These are phyloP conservation scores for Gambelia wislizenii DNA, from an alignment of 2,797 vertebrate genomes.

Conservation along the genomic window DNA sequence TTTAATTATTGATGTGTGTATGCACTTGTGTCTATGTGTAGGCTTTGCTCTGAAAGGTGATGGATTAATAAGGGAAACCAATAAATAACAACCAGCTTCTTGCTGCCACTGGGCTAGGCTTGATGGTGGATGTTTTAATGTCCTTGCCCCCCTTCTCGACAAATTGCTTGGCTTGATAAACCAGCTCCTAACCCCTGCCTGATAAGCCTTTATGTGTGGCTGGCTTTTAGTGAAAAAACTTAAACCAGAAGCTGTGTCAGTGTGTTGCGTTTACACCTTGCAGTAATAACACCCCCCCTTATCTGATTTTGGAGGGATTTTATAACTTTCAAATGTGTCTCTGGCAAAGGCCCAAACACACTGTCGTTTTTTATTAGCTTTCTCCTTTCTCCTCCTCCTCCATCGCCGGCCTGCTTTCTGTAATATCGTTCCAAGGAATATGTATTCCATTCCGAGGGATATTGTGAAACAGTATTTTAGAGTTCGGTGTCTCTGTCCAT, in stretches of 20 bases:
- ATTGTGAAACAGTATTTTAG: constrained; percentile 50
- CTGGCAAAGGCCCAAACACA: constrained; percentile 64
- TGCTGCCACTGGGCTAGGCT: not conserved
- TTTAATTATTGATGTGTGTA: too few species aligned
- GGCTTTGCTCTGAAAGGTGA: not conserved
- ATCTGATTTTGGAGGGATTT: constrained; percentile 75
- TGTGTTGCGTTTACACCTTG: constrained; percentile 75
- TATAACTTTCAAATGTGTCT: constrained; percentile 72
- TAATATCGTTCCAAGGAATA: constrained; percentile 60
- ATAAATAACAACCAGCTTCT: too few species aligned
- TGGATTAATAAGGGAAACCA: not conserved
- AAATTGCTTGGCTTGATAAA: constrained; percentile 56
- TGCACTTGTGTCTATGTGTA: too few species aligned
- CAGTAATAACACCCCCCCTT: constrained; percentile 72
- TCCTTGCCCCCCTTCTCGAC: not conserved
- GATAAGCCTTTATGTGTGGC: constrained; percentile 22
- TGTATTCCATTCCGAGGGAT: constrained; percentile 55
- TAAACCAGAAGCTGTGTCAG: constrained; percentile 74
- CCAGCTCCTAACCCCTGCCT: not conserved
- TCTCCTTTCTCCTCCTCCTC: constrained; percentile 51
- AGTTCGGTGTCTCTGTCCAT: constrained; percentile 59
- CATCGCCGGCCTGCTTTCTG: constrained; percentile 45
- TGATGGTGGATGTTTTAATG: too few species aligned
- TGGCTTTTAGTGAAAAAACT: constrained; percentile 64
- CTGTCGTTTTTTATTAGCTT: constrained; percentile 77